Evolutionary conservation across 1,140 invertebrate species (phyloP), one percentile per base, ranked within the genome.

Genomic region (Carcinoscorpius rotundicauda): DNA sequence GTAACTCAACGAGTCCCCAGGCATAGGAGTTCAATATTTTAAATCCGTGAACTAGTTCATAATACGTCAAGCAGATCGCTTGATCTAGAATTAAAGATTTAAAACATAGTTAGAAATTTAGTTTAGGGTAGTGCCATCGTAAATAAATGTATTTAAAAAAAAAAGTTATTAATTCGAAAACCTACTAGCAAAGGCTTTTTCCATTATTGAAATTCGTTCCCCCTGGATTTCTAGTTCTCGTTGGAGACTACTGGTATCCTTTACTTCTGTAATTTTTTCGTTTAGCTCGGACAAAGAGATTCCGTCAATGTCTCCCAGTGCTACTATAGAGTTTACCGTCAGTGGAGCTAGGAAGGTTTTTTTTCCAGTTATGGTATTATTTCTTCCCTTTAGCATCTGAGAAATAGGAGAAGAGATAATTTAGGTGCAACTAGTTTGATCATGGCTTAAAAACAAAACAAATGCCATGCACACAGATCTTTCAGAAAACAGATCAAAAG

Each of bases 11-110:
- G 51, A 64, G 61, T 8, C 49, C 11, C 63, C 62, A 67, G 3
- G 9, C 58, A 53, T 67, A 62, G 8, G 59, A 62, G 10, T 48
- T 58, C 4, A 60, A 60, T n/a, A 64, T 67, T 4, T 52, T 50
- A 49, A 67, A 64, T 11, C 52, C 50, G 49, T 67, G 62, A 58
- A 67, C 61, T 49, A 62, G 49, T 52, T 67, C 66, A 50, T 67
- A 67, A 48, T 67, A 67, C 9, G 64, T 62, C 51, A 67, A 64
- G 5, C 64, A 10, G 6, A 67, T 52, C 9, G 66, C 66, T 62
- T 67, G 66, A 4, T 58, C 66, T 67, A 51, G 6, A 64, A 60
- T 29, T 1, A n/a, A 3, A 52, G 48, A 59, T 59, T 10, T 6
- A 29, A 59, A n/a, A 59, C 58, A 59, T 59, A 29, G 29, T 29